Evolutionary conservation across 2,797 vertebrate species (phyloP).

Genomic region (Microhierax caerulescens): DNA sequence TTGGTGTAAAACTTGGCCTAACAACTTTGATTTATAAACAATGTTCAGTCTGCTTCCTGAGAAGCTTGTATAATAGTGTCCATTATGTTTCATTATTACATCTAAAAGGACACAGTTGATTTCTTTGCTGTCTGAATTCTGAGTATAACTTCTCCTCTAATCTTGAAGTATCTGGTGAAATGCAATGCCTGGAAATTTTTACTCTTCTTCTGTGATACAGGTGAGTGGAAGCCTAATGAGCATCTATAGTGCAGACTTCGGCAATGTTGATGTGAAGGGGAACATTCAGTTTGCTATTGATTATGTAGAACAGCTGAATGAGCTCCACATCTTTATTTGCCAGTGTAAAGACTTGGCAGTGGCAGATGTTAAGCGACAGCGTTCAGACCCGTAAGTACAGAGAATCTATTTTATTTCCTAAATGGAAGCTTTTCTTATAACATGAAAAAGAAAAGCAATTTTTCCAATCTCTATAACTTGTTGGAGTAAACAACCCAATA

Average conservation of each 20-base stretch:
- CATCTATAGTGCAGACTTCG: conserved; percentile 83
- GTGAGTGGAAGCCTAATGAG: conserved; percentile 88
- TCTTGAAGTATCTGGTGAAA: background rate
- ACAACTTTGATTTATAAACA: background rate
- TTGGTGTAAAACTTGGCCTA: background rate
- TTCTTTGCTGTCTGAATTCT: background rate
- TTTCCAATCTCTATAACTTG: background rate
- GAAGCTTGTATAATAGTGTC: background rate
- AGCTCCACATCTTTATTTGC: conserved; percentile 91
- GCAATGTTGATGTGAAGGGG: conserved; percentile 86
- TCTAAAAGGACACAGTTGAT: background rate
- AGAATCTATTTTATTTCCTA: background rate
- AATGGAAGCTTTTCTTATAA: background rate
- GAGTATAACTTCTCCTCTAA: background rate
- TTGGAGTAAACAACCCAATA: background rate
- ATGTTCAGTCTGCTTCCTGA: background rate
- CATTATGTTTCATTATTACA: background rate
- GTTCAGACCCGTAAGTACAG: conserved; percentile 90
- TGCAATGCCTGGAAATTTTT: background rate
- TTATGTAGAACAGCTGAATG: conserved; percentile 87
- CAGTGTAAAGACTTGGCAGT: conserved; percentile 88
- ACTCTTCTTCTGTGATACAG: conserved; percentile 65
- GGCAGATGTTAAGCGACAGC: conserved; percentile 86
- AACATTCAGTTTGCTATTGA: conserved; percentile 89
- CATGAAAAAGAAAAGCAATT: background rate